Percentiles rank a stretch among this genome's conserved stretches.
Conservation (phyloP, 2,113 vertebrate species). For the Bubo blakistoni region DNA sequence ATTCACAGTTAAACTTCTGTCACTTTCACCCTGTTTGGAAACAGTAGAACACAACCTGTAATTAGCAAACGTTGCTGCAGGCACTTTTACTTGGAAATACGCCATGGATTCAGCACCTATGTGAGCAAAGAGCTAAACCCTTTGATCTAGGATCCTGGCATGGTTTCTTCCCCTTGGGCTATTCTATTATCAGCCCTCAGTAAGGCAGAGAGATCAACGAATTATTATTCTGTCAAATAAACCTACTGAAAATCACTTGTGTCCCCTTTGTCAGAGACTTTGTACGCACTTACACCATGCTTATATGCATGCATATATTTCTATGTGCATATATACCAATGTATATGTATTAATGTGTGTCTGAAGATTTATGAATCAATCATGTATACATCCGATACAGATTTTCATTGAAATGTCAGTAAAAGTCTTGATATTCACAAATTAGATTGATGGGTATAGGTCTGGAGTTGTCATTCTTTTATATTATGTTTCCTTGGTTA, state of each 20-base stretch:
- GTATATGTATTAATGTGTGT: neutral
- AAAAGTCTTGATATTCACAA: neutral
- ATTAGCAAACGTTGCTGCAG: constrained; percentile 79
- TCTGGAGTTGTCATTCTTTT: neutral
- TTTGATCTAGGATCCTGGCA: constrained; percentile 73
- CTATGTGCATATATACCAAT: neutral
- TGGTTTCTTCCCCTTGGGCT: constrained; percentile 59
- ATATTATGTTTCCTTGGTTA: neutral
- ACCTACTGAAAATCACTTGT: constrained; percentile 40
- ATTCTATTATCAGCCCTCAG: constrained; percentile 50
- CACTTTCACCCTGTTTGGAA: constrained; percentile 85
- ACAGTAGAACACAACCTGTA: constrained; percentile 82
- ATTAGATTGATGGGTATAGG: neutral
- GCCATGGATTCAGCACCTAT: constrained; percentile 77
- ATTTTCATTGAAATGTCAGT: neutral
- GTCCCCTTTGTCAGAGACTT: neutral
- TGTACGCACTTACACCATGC: neutral
- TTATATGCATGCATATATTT: neutral
- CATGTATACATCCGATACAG: neutral
- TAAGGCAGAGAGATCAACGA: constrained; percentile 70
- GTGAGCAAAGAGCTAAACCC: constrained; percentile 43
- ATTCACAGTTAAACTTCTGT: constrained; percentile 85
- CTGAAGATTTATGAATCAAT: neutral
- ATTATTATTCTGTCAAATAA: constrained; percentile 60
- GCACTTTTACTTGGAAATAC: constrained; percentile 73